phyloP scores from a whole-genome alignment of 2,113 vertebrate species.

The Calonectris borealis region DNA sequence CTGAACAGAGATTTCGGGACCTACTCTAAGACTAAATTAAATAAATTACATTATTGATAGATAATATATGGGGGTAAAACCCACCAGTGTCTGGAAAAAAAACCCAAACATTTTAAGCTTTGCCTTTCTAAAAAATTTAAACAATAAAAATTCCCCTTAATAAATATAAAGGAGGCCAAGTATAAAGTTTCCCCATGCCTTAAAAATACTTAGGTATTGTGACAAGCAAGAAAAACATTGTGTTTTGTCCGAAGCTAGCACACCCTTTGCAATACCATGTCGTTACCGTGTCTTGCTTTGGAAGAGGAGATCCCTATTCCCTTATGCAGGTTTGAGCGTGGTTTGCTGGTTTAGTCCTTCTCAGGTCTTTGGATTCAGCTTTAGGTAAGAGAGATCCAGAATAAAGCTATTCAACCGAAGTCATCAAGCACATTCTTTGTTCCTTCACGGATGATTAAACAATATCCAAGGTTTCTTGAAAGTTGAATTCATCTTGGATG shows the following conservation, averaged over 20 bases:
- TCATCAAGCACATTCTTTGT: constrained; percentile 79
- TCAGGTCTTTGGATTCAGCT: constrained; percentile 93
- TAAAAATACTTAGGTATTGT: constrained; percentile 67
- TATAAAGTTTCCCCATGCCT: constrained; percentile 60
- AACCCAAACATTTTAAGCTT: constrained; percentile 34
- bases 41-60: constrained; percentile 78
- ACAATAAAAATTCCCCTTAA: constrained; percentile 37
- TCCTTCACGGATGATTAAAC: constrained; percentile 71
- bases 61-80: constrained; percentile 35
- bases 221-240: constrained; percentile 75
- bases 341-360: constrained; percentile 62
- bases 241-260: constrained; percentile 14
- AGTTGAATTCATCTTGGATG: constrained; percentile 70
- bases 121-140: not conserved
- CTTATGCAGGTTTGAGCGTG: not conserved
- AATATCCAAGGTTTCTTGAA: constrained; percentile 60
- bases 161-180: constrained; percentile 64
- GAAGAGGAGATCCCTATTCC: constrained; percentile 57
- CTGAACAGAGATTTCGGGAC: not conserved
- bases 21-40: constrained; percentile 78
- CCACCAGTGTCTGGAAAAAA: constrained; percentile 41
- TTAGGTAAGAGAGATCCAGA: constrained; percentile 74
- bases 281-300: not conserved
- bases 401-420: constrained; percentile 94
- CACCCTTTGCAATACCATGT: constrained; percentile 7